A percentile compares a stretch with the other conserved stretches of the same genome.
Evolutionary conservation across 2,113 vertebrate species (phyloP).

Genomic region (Hemiprocne comata): DNA sequence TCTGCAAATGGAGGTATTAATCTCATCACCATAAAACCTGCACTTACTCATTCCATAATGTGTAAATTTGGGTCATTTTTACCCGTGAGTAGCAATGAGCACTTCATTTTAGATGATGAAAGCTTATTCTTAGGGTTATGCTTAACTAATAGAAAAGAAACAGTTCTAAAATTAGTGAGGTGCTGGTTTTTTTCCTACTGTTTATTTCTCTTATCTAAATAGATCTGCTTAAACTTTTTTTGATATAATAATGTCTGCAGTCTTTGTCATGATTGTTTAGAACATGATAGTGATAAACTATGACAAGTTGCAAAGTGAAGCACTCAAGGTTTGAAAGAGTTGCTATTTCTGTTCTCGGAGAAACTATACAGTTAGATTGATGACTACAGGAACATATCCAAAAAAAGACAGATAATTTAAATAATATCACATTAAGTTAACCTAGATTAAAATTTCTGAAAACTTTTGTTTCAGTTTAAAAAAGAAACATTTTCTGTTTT

Average conservation of each 20-base stretch:
- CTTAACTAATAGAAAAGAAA: not conserved
- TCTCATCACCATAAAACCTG: not conserved
- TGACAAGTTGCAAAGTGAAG: not conserved
- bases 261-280: not conserved
- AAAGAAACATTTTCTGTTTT: conserved; percentile 60
- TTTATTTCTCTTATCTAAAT: not conserved
- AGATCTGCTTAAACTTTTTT: not conserved
- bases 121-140: not conserved
- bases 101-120: not conserved
- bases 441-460: not conserved
- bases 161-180: not conserved
- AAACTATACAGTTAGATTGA: not conserved
- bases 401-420: not conserved
- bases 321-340: not conserved
- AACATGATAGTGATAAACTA: not conserved
- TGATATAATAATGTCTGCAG: not conserved
- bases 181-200: not conserved
- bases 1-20: not conserved
- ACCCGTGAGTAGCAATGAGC: not conserved
- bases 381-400: not conserved
- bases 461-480: not conserved
- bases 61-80: not conserved
- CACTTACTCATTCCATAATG: not conserved
- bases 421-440: not conserved
- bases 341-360: not conserved